phyloP scores from a whole-genome alignment of 2,888 invertebrate genomes.

The Horisme vitalbata region DNA sequence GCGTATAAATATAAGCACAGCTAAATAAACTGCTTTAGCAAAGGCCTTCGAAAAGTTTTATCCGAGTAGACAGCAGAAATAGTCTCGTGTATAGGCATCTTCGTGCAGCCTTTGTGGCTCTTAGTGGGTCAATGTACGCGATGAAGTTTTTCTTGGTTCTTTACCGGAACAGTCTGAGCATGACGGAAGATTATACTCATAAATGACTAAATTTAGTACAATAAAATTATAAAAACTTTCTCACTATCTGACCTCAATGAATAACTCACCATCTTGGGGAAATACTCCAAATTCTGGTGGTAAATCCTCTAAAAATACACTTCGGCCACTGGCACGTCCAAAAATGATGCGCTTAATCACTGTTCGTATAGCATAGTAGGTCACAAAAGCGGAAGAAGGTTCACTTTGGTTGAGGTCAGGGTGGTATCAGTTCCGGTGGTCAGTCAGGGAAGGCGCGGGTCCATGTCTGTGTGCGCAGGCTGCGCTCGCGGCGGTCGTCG shows the following conservation, averaged over 20 bases:
- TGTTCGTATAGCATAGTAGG: conserved; percentile 61
- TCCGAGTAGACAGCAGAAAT: no score
- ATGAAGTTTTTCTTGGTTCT: conserved; percentile 51
- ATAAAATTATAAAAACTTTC: no score
- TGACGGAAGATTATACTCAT: conserved; percentile 17
- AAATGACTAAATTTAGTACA: no score
- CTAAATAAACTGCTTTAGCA: background rate
- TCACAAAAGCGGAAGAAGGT: conserved; percentile 58
- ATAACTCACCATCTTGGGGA: conserved; percentile 59
- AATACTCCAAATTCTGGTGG: conserved; percentile 41
- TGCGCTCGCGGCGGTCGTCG: conserved; percentile 64
- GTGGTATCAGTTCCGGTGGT: conserved; percentile 26
- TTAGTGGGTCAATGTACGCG: conserved; percentile 59
- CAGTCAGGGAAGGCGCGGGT: conserved; percentile 48
- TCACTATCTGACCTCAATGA: no score
- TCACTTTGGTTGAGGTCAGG: conserved; percentile 59
- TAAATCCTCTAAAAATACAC: conserved; percentile 65
- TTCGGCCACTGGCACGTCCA: conserved; percentile 64
- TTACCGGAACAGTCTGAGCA: conserved; percentile 25
- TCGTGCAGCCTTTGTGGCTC: conserved; percentile 53
- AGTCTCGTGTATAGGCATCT: conserved; percentile 28
- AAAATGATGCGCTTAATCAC: conserved; percentile 48
- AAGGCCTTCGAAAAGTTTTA: background rate
- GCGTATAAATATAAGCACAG: background rate
- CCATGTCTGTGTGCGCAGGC: conserved; percentile 59